Evolutionary conservation across 2,113 vertebrate species (phyloP), one percentile per base, ranked within the genome.

Genomic region (Petroica traversi): DNA sequence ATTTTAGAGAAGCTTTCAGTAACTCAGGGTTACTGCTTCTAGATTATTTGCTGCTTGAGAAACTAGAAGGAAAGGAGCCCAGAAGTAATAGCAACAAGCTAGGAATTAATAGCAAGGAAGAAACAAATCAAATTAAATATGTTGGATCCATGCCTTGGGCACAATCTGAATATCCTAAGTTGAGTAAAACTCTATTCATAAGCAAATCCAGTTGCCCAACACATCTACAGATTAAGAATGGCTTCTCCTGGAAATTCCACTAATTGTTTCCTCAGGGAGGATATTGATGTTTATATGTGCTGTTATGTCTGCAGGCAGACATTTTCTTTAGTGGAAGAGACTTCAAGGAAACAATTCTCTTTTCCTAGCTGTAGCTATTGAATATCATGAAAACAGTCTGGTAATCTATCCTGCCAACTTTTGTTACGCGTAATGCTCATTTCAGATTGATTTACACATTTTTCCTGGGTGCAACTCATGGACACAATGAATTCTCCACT

Each of bases 191-290:
- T 51, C 38, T 45, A 38, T 40, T 75, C 71, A 82, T 19, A 67
- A 58, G 8, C 51, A 82, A 85, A 78, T 88, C 11, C 58, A 40
- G 40, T 57, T 87, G n/a, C 38, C 3, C 0, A 0, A 34, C 1
- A 3, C 5, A 81, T 66, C 45, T 55, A 36, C 49, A 73, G 64
- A 36, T 81, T 88, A 61, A 55, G 64, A 88, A 76, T 20, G 22
- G 9, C 17, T 90, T 92, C 41, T 78, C 85, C 58, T 80, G 73
- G 61, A 93, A 95, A 69, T 82, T 74, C 38, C 18, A 45, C 13
- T 80, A 69, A 64, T 81, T 78, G 25, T 91, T 96, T 92, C 66
- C 62, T 85, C 16, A 34, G 83, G 52, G 75, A 45, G 18, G 48
- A 58, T 78, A 72, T 20, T 78, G 69, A 88, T 75, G 46, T 62